These are phyloP conservation scores for Eupithecia inturbata DNA, from an alignment of 2,888 invertebrate species.

Conservation along the genomic window DNA sequence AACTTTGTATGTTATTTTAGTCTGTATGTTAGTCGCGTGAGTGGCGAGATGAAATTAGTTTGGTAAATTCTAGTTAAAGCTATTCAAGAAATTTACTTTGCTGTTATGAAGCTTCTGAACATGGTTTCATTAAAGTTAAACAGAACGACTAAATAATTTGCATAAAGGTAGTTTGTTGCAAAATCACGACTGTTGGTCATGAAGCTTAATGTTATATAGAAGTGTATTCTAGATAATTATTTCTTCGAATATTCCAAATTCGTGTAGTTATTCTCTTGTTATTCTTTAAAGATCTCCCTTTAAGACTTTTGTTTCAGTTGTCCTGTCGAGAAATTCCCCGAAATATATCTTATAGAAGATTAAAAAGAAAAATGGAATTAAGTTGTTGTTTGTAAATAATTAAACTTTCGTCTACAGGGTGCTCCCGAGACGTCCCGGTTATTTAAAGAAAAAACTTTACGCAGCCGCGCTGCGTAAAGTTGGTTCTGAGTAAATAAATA, in stretches of 20 bases:
- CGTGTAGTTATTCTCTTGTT: no score
- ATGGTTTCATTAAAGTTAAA: background rate
- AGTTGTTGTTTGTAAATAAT: conserved; percentile 4
- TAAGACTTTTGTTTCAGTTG: no score
- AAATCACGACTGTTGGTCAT: no score
- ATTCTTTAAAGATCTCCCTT: no score
- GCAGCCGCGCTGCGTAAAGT: conserved; percentile 30
- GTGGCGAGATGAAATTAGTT: background rate
- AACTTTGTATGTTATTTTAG: background rate
- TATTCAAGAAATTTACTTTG: background rate
- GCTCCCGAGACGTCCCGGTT: conserved; percentile 16
- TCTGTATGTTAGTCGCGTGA: background rate
- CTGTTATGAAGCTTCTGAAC: background rate
- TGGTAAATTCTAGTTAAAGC: no score
- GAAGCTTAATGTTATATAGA: no score
- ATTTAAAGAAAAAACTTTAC: conserved; percentile 31
- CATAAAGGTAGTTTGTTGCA: no score
- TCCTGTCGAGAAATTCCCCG: background rate
- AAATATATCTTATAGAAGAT: background rate
- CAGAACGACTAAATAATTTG: background rate
- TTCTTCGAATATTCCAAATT: background rate
- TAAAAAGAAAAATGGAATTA: conserved; percentile 12
- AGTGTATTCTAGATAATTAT: background rate
- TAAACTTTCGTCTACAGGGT: conserved; percentile 12
- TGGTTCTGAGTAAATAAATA: conserved; percentile 52